A percentile compares a stretch with the other conserved stretches of the same genome.
These are phyloP conservation scores for Pleuronectes platessa DNA, from an alignment of 2,113 vertebrate genomes.

Conservation along the genomic window DNA sequence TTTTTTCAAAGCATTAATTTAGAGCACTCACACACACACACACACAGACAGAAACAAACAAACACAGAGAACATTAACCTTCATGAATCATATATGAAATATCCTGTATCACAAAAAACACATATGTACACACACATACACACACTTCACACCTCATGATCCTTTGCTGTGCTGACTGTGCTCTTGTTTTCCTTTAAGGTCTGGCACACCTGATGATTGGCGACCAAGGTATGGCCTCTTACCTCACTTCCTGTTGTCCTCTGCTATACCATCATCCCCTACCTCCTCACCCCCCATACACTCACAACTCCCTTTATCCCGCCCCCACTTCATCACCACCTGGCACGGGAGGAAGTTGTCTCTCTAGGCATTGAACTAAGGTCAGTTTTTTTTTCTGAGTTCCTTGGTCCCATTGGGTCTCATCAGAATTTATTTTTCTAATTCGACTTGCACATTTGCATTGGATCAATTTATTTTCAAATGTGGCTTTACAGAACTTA, in stretches of 20 bases:
- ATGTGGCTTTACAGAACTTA: constrained; percentile 10
- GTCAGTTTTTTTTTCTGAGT: constrained; percentile 69
- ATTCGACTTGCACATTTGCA: constrained; percentile 42
- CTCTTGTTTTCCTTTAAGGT: constrained; percentile 99
- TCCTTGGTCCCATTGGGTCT: constrained; percentile 28
- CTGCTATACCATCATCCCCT: constrained; percentile 72
- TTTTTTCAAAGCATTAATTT: constrained; percentile 35
- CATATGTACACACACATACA: constrained; percentile 69
- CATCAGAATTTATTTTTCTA: constrained; percentile 27
- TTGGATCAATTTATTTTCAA: constrained; percentile 24
- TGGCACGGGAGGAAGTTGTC: constrained; percentile 75
- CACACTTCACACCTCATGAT: constrained; percentile 86
- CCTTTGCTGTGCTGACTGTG: constrained; percentile 99
- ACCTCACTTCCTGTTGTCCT: constrained; percentile 89
- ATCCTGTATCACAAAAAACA: constrained; percentile 85
- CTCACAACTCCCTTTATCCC: constrained; percentile 48
- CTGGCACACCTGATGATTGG: constrained; percentile 99
- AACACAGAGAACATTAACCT: constrained; percentile 25
- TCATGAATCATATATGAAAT: constrained; percentile 86
- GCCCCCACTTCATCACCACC: constrained; percentile 65
- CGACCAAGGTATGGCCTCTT: constrained; percentile 99
- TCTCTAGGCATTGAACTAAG: constrained; percentile 77
- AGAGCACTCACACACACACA: constrained; percentile 29
- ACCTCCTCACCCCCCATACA: constrained; percentile 37
- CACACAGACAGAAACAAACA: constrained; percentile 19